These are phyloP conservation scores for Lycophotia porphyrea DNA, from an alignment of 2,888 invertebrate species.

Conservation along the genomic window DNA sequence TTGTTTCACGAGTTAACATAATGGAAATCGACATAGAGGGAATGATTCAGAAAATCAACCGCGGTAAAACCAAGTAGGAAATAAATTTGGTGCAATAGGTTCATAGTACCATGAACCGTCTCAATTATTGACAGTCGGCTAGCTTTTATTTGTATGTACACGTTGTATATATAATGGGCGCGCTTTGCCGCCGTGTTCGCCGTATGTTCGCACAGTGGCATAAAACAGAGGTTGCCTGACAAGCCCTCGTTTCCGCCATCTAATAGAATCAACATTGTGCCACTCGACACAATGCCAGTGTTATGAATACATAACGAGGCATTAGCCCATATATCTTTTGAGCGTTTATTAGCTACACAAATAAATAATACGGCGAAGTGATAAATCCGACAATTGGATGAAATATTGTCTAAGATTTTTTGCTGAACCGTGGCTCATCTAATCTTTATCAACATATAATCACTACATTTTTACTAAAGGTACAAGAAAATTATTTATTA, in stretches of 20 bases:
- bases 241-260: constrained; percentile 83
- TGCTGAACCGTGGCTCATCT: neutral
- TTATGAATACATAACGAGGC: constrained; percentile 87
- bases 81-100: neutral
- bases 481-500: no score
- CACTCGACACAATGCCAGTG: constrained; percentile 83
- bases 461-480: no score
- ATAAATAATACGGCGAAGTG: constrained; percentile 64
- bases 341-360: constrained; percentile 83
- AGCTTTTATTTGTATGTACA: constrained; percentile 36
- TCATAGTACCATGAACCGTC: neutral
- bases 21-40: no score
- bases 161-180: constrained; percentile 35
- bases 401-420: neutral
- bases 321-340: constrained; percentile 83
- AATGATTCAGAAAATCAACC: no score
- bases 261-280: constrained; percentile 85
- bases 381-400: constrained; percentile 16
- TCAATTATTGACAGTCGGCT: constrained; percentile 7
- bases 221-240: constrained; percentile 79
- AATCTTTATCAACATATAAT: neutral
- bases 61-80: neutral
- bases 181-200: constrained; percentile 57
- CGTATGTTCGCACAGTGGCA: constrained; percentile 68
- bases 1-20: no score